Evolutionary conservation across 2,888 invertebrate genomes (phyloP).

Genomic region (Eristalis pertinax): DNA sequence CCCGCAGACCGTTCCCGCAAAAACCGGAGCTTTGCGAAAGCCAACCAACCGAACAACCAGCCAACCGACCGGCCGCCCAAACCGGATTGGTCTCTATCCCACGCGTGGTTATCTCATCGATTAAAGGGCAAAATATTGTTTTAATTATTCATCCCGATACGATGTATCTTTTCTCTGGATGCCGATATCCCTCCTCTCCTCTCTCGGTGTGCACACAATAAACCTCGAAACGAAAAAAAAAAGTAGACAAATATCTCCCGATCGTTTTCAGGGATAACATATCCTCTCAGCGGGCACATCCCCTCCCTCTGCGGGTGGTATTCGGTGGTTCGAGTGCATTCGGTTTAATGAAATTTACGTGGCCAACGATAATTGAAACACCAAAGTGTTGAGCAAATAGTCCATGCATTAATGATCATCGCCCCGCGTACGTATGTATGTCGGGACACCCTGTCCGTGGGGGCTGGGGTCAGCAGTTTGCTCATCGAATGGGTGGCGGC

Average conservation of each 20-base stretch:
- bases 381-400: conserved; percentile 63
- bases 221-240: not conserved
- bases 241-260: not conserved
- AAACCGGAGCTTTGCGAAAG: not conserved
- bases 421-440: not conserved
- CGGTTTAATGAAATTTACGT: conserved; percentile 52
- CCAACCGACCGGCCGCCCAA: conserved; percentile 27
- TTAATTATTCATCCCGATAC: conserved; percentile 54
- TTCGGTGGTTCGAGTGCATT: conserved; percentile 28
- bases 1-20: not conserved
- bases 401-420: conserved; percentile 49
- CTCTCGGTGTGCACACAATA: not conserved
- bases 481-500: no score
- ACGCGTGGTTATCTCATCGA: conserved; percentile 58
- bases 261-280: not conserved
- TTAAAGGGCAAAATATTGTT: conserved; percentile 62
- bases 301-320: not conserved
- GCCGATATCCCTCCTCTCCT: not conserved
- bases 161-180: not conserved
- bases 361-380: conserved; percentile 66
- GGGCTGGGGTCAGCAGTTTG: not conserved
- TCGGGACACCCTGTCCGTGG: not conserved
- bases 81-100: conserved; percentile 22
- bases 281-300: not conserved
- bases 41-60: conserved; percentile 1